Evolutionary conservation across 2,113 vertebrate genomes (phyloP).

Genomic region (Oophaga pumilio): DNA sequence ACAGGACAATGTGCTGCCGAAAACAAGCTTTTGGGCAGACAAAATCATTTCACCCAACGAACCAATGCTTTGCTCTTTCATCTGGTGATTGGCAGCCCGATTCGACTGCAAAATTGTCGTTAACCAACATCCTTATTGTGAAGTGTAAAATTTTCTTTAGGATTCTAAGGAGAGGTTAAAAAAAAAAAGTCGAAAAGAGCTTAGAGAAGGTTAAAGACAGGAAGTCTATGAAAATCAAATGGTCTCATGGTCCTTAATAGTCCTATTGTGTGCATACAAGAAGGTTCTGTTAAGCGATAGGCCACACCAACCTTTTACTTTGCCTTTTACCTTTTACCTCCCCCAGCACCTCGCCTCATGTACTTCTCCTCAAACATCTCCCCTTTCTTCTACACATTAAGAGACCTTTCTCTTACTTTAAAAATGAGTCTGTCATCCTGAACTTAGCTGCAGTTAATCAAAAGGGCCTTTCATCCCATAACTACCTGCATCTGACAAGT

Average conservation of each 20-base stretch:
- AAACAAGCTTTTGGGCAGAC: too few relatives aligned
- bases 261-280: slow-evolving; percentile 51
- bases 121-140: too few relatives aligned
- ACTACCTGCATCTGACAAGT: slow-evolving; percentile 47
- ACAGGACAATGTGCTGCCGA: too few relatives aligned
- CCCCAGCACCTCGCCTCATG: not conserved
- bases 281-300: slow-evolving; percentile 30
- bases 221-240: slow-evolving; percentile 32
- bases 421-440: slow-evolving; percentile 33
- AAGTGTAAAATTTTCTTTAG: not conserved
- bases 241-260: slow-evolving; percentile 31
- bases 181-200: not conserved
- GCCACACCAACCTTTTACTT: not conserved
- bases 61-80: too few relatives aligned
- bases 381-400: slow-evolving; percentile 29
- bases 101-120: too few relatives aligned
- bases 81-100: too few relatives aligned
- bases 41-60: too few relatives aligned
- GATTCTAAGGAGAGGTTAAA: not conserved
- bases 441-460: slow-evolving; percentile 30
- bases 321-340: too few relatives aligned
- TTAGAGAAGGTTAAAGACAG: slow-evolving; percentile 22
- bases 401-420: slow-evolving; percentile 24
- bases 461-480: slow-evolving; percentile 25
- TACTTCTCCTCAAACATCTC: not conserved